Conservation (phyloP, 2,797 vertebrate genomes). For the Galago senegalensis region DNA sequence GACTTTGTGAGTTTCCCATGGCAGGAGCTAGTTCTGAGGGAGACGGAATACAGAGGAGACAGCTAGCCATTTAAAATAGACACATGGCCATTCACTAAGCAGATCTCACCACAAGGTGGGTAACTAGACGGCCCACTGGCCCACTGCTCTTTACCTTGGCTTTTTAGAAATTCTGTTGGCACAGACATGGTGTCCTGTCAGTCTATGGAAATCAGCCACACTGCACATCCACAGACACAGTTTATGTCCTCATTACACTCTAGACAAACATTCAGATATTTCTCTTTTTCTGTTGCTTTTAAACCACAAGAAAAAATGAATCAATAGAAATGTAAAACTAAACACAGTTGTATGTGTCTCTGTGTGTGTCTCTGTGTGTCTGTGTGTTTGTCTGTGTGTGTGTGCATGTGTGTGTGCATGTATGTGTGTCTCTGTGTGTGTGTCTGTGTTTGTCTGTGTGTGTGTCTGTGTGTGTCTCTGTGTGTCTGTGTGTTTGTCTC, state of each 20-base stretch:
- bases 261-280: neutral
- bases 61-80: too few relatives aligned
- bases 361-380: too few relatives aligned
- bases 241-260: neutral
- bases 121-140: too few relatives aligned
- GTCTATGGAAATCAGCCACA: neutral
- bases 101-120: too few relatives aligned
- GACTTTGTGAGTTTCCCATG: neutral
- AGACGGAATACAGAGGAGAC: neutral
- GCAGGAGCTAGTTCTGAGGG: neutral
- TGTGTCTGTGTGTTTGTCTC: neutral
- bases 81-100: neutral
- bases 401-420: neutral
- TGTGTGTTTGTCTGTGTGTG: too few relatives aligned
- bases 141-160: neutral
- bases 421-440: neutral
- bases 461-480: too few relatives aligned
- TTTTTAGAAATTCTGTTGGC: neutral
- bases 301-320: neutral
- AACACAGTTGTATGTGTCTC: neutral
- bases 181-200: neutral
- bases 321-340: neutral
- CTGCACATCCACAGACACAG: neutral
- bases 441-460: neutral
- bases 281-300: neutral